Percentiles rank a stretch among this genome's conserved stretches.
Conservation (phyloP, 2,797 vertebrate genomes). For the Sarcoramphus papa region DNA sequence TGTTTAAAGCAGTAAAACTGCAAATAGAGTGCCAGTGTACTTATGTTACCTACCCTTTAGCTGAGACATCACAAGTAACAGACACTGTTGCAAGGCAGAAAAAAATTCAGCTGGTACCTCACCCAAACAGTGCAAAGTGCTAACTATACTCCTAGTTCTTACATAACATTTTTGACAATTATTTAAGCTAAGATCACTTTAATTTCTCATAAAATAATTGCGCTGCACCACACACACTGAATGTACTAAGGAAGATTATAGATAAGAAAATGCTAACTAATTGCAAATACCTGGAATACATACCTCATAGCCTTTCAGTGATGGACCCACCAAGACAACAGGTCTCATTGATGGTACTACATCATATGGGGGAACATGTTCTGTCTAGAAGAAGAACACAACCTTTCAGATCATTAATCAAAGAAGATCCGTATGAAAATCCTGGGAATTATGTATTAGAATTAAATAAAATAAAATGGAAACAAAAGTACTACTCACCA, state of each 20-base stretch:
- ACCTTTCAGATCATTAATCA: neutral
- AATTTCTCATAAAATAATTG: neutral
- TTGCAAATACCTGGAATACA: neutral
- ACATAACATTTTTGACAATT: neutral
- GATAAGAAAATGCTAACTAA: neutral
- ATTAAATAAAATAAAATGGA: neutral
- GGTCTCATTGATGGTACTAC: constrained; percentile 98
- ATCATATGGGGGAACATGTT: constrained; percentile 93
- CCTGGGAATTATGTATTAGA: neutral
- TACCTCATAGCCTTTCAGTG: constrained; percentile 98
- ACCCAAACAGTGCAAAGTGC: neutral
- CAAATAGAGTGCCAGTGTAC: neutral
- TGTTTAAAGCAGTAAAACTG: neutral
- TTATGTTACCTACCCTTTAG: neutral
- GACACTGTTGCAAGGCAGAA: neutral
- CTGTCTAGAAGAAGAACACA: constrained; percentile 78
- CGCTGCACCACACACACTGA: neutral
- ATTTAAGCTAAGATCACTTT: neutral
- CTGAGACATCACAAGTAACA: neutral
- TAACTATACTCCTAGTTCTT: neutral
- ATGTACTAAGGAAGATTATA: neutral
- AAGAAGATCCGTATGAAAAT: neutral
- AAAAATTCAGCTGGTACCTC: neutral
- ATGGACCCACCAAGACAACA: constrained; percentile 94
- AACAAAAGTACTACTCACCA: constrained; percentile 83